Percentiles rank a stretch among this genome's conserved stretches.
Conservation (phyloP, 2,888 invertebrate genomes). For the Nymphalis urticae region DNA sequence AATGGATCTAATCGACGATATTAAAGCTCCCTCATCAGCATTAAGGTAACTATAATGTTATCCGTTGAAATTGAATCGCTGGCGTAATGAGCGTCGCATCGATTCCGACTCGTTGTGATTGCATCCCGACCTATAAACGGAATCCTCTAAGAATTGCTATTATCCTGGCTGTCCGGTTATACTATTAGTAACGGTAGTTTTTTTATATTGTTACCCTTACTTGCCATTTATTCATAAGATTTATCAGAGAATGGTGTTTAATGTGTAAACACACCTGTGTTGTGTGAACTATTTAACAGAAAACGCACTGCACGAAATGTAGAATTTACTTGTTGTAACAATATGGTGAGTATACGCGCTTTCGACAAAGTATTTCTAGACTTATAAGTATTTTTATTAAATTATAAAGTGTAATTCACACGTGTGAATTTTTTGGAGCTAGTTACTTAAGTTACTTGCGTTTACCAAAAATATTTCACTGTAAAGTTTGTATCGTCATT, state of each 20-base stretch:
- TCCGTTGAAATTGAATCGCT: constrained; percentile 57
- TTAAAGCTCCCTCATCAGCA: constrained; percentile 33
- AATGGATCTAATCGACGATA: constrained; percentile 20
- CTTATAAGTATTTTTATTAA: too few species aligned
- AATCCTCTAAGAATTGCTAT: constrained; percentile 30
- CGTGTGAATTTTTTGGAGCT: too few species aligned
- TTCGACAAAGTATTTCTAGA: too few species aligned
- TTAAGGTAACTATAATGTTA: constrained; percentile 41
- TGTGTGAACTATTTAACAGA: too few species aligned
- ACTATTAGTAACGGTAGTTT: background rate
- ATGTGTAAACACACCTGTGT: background rate
- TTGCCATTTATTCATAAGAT: background rate
- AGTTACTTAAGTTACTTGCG: too few species aligned
- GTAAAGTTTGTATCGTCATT: too few species aligned
- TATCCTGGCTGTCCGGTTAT: constrained; percentile 7
- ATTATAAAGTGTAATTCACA: too few species aligned
- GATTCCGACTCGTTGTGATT: constrained; percentile 34
- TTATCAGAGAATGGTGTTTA: background rate
- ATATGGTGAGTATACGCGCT: too few species aligned
- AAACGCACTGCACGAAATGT: too few species aligned
- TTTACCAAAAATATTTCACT: too few species aligned
- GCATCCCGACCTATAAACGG: constrained; percentile 30
- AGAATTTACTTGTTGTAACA: too few species aligned
- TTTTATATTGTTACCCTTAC: background rate
- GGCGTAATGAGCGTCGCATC: constrained; percentile 51